phyloP scores from a whole-genome alignment of 2,888 invertebrate genomes.

The Euzetes globulus region DNA sequence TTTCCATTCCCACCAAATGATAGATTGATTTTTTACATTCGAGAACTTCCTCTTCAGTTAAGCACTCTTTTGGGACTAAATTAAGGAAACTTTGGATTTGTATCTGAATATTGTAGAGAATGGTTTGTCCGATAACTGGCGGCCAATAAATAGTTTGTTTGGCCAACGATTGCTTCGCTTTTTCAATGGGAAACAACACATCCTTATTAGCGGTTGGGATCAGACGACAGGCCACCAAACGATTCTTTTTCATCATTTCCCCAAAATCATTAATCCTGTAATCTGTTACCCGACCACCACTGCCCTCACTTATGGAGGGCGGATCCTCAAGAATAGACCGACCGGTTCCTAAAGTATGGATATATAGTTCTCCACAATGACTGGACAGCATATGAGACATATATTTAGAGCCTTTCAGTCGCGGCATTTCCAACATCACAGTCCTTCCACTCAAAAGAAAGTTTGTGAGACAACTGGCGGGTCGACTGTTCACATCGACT shows the following conservation, averaged over 20 bases:
- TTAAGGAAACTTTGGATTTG: slow-evolving; percentile 71
- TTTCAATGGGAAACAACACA: slow-evolving; percentile 24
- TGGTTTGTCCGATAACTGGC: slow-evolving; percentile 74
- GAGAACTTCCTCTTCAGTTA: slow-evolving; percentile 75
- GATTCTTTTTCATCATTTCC: slow-evolving; percentile 73
- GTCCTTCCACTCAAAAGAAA: slow-evolving; percentile 74
- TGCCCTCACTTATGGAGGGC: slow-evolving; percentile 87
- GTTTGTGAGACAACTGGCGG: slow-evolving; percentile 93
- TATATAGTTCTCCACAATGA: slow-evolving; percentile 91
- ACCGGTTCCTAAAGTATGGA: slow-evolving; percentile 77
- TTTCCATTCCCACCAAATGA: slow-evolving; percentile 68
- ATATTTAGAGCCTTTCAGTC: slow-evolving; percentile 62
- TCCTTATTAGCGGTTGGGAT: slow-evolving; percentile 23
- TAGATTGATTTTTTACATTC: slow-evolving; percentile 78
- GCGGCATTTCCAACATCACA: slow-evolving; percentile 67
- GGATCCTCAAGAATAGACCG: slow-evolving; percentile 85
- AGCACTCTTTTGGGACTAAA: slow-evolving; percentile 68
- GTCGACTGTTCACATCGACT: slow-evolving; percentile 90
- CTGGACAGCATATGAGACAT: slow-evolving; percentile 87
- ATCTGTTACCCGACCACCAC: slow-evolving; percentile 86
- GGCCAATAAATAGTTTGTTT: slow-evolving; percentile 70
- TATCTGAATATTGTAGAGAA: slow-evolving; percentile 72
- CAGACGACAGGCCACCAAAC: slow-evolving; percentile 57
- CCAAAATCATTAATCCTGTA: slow-evolving; percentile 81
- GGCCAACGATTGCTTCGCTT: slow-evolving; percentile 61